Conservation (phyloP, 2,888 invertebrate species). For the Microplitis manilae region DNA sequence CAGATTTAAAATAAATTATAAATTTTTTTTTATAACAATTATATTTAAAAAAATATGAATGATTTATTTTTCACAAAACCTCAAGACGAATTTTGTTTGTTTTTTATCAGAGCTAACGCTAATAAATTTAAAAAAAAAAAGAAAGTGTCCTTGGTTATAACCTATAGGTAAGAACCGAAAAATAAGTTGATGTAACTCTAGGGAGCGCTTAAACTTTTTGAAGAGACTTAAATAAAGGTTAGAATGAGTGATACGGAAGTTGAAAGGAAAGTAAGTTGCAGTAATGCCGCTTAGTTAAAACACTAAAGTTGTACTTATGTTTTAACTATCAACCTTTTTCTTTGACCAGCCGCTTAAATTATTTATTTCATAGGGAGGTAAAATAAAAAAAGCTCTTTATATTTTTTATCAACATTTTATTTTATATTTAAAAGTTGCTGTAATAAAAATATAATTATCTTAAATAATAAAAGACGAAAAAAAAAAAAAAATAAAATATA, state of each 20-base stretch:
- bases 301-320: neutral
- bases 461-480: neutral
- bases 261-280: neutral
- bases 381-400: neutral
- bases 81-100: neutral
- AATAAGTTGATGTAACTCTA: neutral
- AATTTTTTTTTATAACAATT: neutral
- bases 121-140: neutral
- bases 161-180: neutral
- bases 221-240: neutral
- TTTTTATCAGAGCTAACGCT: neutral
- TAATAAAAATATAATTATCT: slow-evolving; percentile 1
- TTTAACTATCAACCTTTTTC: neutral
- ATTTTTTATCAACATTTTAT: neutral
- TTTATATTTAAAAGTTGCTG: neutral
- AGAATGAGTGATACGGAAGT: neutral
- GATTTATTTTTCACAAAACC: neutral
- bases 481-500: neutral
- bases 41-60: neutral
- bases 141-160: neutral
- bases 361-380: neutral
- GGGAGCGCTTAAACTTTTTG: neutral
- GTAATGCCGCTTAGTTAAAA: neutral
- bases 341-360: neutral
- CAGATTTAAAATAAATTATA: neutral